Base-by-base conservation (phyloP, 2,888 invertebrate species). In the Synanthedon formicaeformis region DNA sequence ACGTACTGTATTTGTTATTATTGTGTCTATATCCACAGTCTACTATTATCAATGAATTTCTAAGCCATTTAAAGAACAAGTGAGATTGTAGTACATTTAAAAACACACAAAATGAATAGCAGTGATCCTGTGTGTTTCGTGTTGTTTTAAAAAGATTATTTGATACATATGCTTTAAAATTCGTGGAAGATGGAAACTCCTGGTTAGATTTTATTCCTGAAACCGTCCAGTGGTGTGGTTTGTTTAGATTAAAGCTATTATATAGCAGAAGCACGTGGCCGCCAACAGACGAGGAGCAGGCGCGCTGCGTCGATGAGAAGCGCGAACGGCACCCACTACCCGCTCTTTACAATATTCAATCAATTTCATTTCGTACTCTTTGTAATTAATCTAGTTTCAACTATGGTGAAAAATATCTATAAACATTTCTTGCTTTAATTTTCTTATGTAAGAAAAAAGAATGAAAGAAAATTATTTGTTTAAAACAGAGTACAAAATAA, bases 201-300 rank as follows among this genome's bases (percentile, higher is more conserved):
- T 63, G 67, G 70, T 65, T 68, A 66, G 67, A 72, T 75, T 80
- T 75, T 73, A 76, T 75, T 75, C 78, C 73, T 71, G 77, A 78
- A 79, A 71, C 66, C 68, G 71, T 63, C 69, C 73, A 71, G 40
- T 63, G 62, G 64, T 52, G 53, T 59, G 71, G 73, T 81, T 83
- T 84, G 84, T 83, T 83, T 83, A 79, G 72, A 73, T 72, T 78
- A 81, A 68, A 67, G 72, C 73, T 69, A 73, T 75, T 78, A 73
- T 74, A 64, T 65, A 60, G 65, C 59, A 69, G 72, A 67, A 71
- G 74, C 79, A 78, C 69, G 73, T 77, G 78, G 75, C 71, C 71
- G 83, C 65, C 72, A 75, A 83, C 76, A 70, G 84, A 83, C 76
- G 69, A 65, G 69, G 61, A 60, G 61, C 84, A 82, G 82, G 71